phyloP scores from a whole-genome alignment of 2,888 invertebrate species.

The Dynastes hyllus region DNA sequence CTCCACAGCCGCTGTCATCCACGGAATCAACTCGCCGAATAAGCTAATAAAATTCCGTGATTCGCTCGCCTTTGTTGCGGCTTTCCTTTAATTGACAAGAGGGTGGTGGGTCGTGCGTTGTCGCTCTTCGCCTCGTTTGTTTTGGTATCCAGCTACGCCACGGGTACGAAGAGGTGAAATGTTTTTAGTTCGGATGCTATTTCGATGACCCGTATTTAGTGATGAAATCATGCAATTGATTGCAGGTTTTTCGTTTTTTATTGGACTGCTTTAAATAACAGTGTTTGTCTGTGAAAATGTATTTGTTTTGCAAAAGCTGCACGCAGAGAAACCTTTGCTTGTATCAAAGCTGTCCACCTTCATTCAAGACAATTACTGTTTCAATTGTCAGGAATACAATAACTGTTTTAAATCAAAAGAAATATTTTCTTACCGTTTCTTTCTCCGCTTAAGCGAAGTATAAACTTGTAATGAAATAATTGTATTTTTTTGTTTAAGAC shows the following conservation, averaged over 20 bases:
- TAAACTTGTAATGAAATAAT: too few relatives aligned
- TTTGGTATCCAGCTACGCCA: not conserved
- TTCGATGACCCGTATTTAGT: slow-evolving; percentile 1
- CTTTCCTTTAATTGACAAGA: slow-evolving; percentile 34
- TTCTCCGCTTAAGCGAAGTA: too few relatives aligned
- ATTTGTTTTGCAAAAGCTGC: too few relatives aligned
- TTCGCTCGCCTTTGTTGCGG: slow-evolving; percentile 32
- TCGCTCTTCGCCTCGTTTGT: not conserved
- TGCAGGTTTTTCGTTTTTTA: not conserved
- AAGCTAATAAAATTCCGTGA: slow-evolving; percentile 37
- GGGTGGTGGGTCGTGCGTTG: not conserved
- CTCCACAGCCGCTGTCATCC: not conserved
- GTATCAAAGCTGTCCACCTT: too few relatives aligned
- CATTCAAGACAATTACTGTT: too few relatives aligned
- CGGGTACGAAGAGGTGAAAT: not conserved
- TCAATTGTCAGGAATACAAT: too few relatives aligned
- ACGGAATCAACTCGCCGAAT: slow-evolving; percentile 19
- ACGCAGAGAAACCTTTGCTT: too few relatives aligned
- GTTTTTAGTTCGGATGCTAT: not conserved
- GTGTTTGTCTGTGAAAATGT: too few relatives aligned
- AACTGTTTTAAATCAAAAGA: too few relatives aligned
- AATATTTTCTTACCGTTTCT: too few relatives aligned
- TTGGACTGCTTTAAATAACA: too few relatives aligned
- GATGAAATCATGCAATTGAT: slow-evolving; percentile 11
- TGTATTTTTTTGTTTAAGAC: too few relatives aligned